Conservation (phyloP, 1,140 invertebrate species). For the Drosophila oshimai region DNA sequence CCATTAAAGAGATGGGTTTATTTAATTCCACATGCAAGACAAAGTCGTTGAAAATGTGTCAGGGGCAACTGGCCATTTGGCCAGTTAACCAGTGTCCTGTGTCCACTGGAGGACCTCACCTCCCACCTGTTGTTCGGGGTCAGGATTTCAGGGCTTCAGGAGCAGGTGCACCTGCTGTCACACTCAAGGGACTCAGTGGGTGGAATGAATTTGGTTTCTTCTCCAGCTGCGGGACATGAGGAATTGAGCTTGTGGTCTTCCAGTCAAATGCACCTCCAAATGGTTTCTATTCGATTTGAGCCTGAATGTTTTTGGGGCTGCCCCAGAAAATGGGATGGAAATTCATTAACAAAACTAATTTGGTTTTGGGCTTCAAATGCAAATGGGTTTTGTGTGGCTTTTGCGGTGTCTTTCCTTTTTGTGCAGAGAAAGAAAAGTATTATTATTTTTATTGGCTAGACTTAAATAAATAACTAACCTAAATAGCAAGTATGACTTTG, state of each 20-base stretch:
- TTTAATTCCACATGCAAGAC: constrained; percentile 13
- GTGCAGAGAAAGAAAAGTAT: background rate
- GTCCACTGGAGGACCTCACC: background rate
- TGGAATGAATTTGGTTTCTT: constrained; percentile 21
- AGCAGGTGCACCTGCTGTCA: constrained; percentile 4
- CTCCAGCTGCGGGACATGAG: constrained; percentile 33
- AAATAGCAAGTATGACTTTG: too few relatives aligned
- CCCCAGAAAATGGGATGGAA: constrained; percentile 1
- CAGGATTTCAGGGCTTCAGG: background rate
- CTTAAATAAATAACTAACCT: too few relatives aligned
- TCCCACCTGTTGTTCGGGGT: constrained; percentile 4
- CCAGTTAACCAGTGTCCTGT: constrained; percentile 14
- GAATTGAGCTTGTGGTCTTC: constrained; percentile 70
- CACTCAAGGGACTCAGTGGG: constrained; percentile 3
- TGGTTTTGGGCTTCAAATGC: constrained; percentile 39
- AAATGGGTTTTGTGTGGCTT: constrained; percentile 67
- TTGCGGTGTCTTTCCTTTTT: constrained; percentile 5
- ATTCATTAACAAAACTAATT: constrained; percentile 64
- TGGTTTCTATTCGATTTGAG: constrained; percentile 35
- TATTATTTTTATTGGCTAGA: background rate
- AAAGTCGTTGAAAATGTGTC: constrained; percentile 33
- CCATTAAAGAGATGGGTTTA: constrained; percentile 15
- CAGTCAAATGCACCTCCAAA: constrained; percentile 69
- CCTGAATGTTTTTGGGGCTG: background rate
- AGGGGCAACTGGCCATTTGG: constrained; percentile 22